Base-by-base conservation (phyloP, 2,113 vertebrate species). In the Struthidea cinerea region DNA sequence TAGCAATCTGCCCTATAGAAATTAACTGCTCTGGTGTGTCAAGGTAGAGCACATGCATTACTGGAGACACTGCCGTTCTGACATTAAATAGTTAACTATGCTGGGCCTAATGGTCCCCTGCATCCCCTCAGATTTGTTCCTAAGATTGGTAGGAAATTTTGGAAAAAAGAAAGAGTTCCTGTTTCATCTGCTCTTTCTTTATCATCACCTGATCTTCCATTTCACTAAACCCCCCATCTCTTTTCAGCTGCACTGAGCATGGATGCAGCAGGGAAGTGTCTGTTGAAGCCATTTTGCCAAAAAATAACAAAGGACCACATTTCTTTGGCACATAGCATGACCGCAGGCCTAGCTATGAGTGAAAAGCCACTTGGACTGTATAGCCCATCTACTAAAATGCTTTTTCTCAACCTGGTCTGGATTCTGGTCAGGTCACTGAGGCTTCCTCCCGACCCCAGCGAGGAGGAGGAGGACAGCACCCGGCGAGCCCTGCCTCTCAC, bases 371-470 rank as follows among this genome's bases (percentile, higher is more conserved):
- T 71, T 68, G 68, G 61, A 37, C 28, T 86, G 37, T 0, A 0
- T 5, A 50, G 60, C 13, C 22, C 39, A 33, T 28, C 20, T 46
- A 44, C 20, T 22, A 52, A 90, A 90, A 81, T 24, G 35, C 8
- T 60, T 87, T 87, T 87, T 44, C 22, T 71, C 42, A 67, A 6
- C 10, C 24, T 71, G 42, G 19, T 55, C 63, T 13, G 1, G 80
- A 84, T 27, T 28, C 46, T 74, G 65, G 63, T 35, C 4, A 1
- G 65, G 63, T 70, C 7, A 1, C 33, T 37, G 37, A 70, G 28
- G 32, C 53, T 68, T 78, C 24, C 33, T 73, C 22, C 30, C 0
- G 0, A 77, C 12, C 16, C 27, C 32, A 32, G 11, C 0, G 1
- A 64, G 65, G 59, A 73, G 65, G 59, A 73, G 5, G 47, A 59